These are phyloP conservation scores for Euborellia annulipes DNA, from an alignment of 1,140 invertebrate genomes.

Conservation along the genomic window DNA sequence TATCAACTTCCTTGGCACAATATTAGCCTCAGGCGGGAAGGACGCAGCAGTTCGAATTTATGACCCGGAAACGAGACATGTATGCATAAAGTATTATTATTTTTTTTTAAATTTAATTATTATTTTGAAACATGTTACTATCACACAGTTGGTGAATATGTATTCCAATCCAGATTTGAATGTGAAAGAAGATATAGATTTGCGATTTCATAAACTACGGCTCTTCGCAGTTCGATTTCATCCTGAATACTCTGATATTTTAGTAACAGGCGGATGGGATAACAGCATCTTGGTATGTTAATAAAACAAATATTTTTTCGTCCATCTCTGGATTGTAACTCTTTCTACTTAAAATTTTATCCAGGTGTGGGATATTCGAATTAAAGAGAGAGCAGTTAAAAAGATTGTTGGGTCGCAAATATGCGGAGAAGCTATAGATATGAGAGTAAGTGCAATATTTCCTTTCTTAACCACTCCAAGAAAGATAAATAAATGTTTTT, in stretches of 20 bases:
- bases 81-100: constrained; percentile 14
- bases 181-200: constrained; percentile 14
- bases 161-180: constrained; percentile 14
- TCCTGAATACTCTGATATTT: constrained; percentile 16
- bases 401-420: constrained; percentile 23
- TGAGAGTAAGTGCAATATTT: constrained; percentile 14
- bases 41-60: constrained; percentile 22
- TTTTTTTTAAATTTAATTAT: constrained; percentile 1
- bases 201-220: constrained; percentile 21
- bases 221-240: constrained; percentile 23
- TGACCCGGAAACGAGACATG: constrained; percentile 19
- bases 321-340: too few relatives aligned
- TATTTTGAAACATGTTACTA: not conserved
- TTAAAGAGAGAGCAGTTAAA: constrained; percentile 15
- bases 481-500: constrained; percentile 2
- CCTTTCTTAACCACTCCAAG: not conserved
- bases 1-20: constrained; percentile 14
- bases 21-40: constrained; percentile 22
- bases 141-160: constrained; percentile 13
- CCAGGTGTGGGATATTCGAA: constrained; percentile 24
- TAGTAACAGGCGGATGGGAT: constrained; percentile 26
- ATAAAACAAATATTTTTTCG: too few relatives aligned
- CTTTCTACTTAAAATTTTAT: too few relatives aligned
- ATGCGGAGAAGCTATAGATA: constrained; percentile 25
- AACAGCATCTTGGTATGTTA: constrained; percentile 2